Evolutionary conservation across 1,140 invertebrate species (phyloP).

Genomic region (Brachionus plicatilis): DNA sequence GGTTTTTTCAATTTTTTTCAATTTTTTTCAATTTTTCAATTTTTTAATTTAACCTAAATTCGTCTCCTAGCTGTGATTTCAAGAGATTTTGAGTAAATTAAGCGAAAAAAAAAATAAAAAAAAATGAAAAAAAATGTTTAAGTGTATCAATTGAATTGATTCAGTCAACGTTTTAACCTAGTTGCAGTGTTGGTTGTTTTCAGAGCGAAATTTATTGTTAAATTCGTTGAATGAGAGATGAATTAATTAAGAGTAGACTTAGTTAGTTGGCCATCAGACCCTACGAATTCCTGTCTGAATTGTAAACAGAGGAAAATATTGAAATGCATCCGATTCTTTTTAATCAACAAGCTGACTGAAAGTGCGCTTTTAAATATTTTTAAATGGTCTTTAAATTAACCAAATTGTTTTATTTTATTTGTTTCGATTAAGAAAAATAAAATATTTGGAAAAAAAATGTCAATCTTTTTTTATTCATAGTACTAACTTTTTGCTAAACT

Average conservation of each 20-base stretch:
- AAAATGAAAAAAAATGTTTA: not conserved
- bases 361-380: not conserved
- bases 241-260: not conserved
- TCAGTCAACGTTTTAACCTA: constrained; percentile 5
- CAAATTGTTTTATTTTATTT: not conserved
- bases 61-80: not conserved
- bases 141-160: not conserved
- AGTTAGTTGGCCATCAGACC: not conserved
- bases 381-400: not conserved
- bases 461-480: too few relatives aligned
- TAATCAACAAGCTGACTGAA: not conserved
- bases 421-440: too few relatives aligned
- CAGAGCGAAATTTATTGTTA: not conserved
- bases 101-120: not conserved
- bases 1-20: too few relatives aligned
- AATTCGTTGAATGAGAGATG: not conserved
- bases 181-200: not conserved
- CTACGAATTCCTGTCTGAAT: not conserved
- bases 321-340: not conserved
- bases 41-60: not conserved
- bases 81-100: not conserved
- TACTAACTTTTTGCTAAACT: too few relatives aligned
- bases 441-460: too few relatives aligned
- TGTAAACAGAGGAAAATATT: not conserved
- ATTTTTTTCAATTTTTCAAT: too few relatives aligned